Evolutionary conservation across 2,797 vertebrate species (phyloP).

Genomic region (Diglossa cyanea): DNA sequence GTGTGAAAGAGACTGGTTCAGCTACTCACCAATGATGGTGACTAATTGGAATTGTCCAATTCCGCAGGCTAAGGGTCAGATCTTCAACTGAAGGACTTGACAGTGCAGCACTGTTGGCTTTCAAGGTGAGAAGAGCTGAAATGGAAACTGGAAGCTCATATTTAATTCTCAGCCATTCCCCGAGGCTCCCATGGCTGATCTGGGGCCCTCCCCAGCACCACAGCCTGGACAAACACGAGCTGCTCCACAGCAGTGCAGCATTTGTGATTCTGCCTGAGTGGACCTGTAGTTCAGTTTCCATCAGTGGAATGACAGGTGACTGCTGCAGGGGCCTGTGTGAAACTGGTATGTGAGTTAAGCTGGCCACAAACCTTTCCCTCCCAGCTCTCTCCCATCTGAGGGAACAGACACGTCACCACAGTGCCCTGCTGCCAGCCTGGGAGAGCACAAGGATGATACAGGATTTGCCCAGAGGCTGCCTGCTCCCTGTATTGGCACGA

Average conservation of each 20-base stretch:
- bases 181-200: not conserved
- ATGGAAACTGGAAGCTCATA: not conserved
- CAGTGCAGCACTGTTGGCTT: not conserved
- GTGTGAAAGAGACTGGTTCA: not conserved
- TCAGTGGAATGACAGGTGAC: not conserved
- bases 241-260: not conserved
- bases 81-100: not conserved
- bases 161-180: not conserved
- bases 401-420: not conserved
- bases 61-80: not conserved
- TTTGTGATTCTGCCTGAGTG: not conserved
- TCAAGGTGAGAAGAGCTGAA: not conserved
- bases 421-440: not conserved
- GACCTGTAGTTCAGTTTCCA: not conserved
- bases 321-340: not conserved
- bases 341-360: not conserved
- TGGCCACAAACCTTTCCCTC: not conserved
- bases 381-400: not conserved
- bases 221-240: accelerated
- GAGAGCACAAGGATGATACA: not conserved
- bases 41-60: not conserved
- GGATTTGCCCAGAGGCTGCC: not conserved
- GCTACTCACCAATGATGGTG: accelerated
- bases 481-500: not conserved
- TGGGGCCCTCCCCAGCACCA: not conserved